These are phyloP conservation scores for Orthosia incerta DNA, from an alignment of 2,888 invertebrate genomes.

Conservation along the genomic window DNA sequence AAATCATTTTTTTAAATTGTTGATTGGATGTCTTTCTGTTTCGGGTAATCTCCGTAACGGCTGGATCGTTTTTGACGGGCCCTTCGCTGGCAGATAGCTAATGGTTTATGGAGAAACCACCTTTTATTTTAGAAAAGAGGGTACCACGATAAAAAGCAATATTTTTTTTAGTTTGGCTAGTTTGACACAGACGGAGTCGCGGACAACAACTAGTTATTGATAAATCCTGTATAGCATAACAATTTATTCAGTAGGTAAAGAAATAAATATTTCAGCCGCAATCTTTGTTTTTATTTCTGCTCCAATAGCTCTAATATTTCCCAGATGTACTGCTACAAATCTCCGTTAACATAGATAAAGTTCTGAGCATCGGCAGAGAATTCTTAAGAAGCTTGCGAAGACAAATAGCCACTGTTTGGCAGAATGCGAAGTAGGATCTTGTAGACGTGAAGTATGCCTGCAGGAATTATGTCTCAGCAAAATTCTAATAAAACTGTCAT, in stretches of 20 bases:
- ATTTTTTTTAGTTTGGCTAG: no score
- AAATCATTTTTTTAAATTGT: no score
- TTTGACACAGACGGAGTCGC: no score
- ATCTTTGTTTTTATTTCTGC: slow-evolving; percentile 3
- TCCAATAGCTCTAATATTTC: slow-evolving; percentile 23
- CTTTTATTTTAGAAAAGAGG: no score
- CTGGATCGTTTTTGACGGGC: no score
- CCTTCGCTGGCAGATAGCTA: no score
- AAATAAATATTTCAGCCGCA: slow-evolving; percentile 11
- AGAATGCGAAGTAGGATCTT: neutral
- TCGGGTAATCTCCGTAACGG: no score
- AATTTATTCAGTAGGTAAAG: neutral
- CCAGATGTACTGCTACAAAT: slow-evolving; percentile 33
- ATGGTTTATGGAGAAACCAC: no score
- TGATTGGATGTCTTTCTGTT: no score
- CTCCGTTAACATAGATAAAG: slow-evolving; percentile 29
- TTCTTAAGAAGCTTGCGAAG: slow-evolving; percentile 32
- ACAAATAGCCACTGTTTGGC: slow-evolving; percentile 11
- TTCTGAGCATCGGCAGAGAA: slow-evolving; percentile 25
- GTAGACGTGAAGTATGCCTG: neutral
- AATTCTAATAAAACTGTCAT: neutral
- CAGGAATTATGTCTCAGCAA: neutral
- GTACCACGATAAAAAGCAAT: no score
- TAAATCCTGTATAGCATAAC: neutral
- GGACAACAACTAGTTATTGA: neutral